These are phyloP conservation scores for Naso thynnoides DNA, from an alignment of 2,797 vertebrate species.

Conservation along the genomic window DNA sequence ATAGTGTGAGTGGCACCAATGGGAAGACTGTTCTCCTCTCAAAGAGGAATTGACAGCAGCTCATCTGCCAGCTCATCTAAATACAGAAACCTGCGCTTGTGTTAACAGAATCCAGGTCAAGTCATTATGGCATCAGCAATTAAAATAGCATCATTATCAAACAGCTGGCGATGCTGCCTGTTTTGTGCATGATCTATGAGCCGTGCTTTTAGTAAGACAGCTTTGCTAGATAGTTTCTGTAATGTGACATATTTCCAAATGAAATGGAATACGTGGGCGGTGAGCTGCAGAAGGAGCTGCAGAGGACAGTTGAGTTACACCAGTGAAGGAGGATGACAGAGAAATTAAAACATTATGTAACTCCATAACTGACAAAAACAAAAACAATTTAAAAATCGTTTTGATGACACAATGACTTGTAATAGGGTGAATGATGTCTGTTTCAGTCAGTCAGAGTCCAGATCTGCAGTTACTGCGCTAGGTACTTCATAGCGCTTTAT, in stretches of 20 bases:
- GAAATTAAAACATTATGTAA: no score
- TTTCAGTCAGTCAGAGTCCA: no score
- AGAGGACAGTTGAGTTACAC: no score
- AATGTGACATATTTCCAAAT: background rate
- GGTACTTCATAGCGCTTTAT: no score
- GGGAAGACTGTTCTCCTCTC: conserved; percentile 37
- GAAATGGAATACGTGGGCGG: conserved; percentile 14
- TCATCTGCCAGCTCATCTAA: conserved; percentile 61
- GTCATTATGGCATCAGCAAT: conserved; percentile 48
- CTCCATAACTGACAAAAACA: no score
- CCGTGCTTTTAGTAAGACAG: conserved; percentile 12
- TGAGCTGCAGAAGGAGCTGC: no score
- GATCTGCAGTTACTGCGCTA: no score
- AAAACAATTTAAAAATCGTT: no score
- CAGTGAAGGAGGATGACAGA: background rate
- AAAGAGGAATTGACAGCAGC: conserved; percentile 43
- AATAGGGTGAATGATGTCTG: no score
- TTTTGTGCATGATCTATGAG: conserved; percentile 23
- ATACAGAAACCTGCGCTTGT: conserved; percentile 55
- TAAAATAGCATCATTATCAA: conserved; percentile 55
- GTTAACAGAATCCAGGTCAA: conserved; percentile 61
- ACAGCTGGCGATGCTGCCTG: conserved; percentile 6
- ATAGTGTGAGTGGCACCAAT: conserved; percentile 39
- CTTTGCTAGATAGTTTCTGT: background rate
- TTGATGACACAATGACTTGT: no score